phyloP scores from a whole-genome alignment of 2,888 invertebrate genomes.

The Timema cristinae region DNA sequence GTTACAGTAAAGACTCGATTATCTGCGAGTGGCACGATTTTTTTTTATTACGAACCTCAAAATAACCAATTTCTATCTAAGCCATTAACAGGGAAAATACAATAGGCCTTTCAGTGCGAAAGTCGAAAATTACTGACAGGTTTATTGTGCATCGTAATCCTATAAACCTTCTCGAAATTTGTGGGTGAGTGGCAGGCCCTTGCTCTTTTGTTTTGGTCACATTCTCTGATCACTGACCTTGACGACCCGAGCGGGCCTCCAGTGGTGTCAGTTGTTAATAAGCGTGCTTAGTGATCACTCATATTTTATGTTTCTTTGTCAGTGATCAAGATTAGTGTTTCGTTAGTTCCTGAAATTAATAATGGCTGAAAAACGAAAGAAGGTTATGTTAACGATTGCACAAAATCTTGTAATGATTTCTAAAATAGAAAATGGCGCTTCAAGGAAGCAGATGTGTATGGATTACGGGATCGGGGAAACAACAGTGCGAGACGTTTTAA shows the following conservation, averaged over 20 bases:
- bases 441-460: neutral
- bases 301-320: constrained; percentile 12
- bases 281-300: constrained; percentile 11
- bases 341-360: constrained; percentile 6
- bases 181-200: no score
- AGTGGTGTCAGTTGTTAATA: constrained; percentile 14
- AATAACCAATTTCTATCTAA: neutral
- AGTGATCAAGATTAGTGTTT: constrained; percentile 15
- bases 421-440: neutral
- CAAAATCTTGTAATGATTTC: neutral
- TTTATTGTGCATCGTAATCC: no score
- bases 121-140: neutral
- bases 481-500: no score
- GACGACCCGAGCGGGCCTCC: constrained; percentile 4
- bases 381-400: neutral
- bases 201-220: no score
- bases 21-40: neutral
- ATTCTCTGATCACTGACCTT: no score
- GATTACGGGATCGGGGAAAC: no score
- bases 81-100: neutral
- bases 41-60: neutral
- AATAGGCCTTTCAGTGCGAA: neutral
- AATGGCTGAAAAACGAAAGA: neutral
- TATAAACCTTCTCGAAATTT: no score
- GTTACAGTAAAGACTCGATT: neutral